phyloP scores from a whole-genome alignment of 1,140 invertebrate genomes.

The Solenopsis fugax region DNA sequence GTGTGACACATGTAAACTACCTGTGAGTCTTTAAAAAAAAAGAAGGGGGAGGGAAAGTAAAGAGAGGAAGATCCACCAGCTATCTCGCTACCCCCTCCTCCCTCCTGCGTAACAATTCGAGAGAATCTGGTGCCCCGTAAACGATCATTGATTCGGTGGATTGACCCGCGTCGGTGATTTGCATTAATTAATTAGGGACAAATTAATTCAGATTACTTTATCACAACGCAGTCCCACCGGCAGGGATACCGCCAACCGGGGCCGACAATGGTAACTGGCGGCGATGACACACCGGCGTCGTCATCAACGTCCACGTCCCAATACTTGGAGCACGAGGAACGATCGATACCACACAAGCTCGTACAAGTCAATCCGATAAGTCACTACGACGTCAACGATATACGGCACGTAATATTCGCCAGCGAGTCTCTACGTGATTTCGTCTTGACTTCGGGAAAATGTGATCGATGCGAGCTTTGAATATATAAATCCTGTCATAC shows the following conservation, averaged over 20 bases:
- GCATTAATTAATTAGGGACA: slow-evolving; percentile 75
- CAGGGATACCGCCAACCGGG: slow-evolving; percentile 42
- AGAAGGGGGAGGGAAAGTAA: slow-evolving; percentile 1
- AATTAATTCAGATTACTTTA: slow-evolving; percentile 80
- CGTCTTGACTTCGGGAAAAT: slow-evolving; percentile 11
- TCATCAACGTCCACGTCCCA: slow-evolving; percentile 67
- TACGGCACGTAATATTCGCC: slow-evolving; percentile 41
- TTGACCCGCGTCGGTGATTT: slow-evolving; percentile 64
- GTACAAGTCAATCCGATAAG: slow-evolving; percentile 74
- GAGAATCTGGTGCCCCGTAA: slow-evolving; percentile 61
- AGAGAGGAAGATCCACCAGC: slow-evolving; percentile 22
- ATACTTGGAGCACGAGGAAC: slow-evolving; percentile 57
- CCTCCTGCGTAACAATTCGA: slow-evolving; percentile 25
- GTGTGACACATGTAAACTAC: slow-evolving; percentile 59
- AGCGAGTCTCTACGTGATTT: slow-evolving; percentile 33
- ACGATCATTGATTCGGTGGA: slow-evolving; percentile 68
- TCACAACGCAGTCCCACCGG: slow-evolving; percentile 61
- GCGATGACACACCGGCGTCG: slow-evolving; percentile 54
- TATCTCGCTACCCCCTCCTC: neutral
- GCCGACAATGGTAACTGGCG: slow-evolving; percentile 59
- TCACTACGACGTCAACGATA: slow-evolving; percentile 62
- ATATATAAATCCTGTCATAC: neutral
- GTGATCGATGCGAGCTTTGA: slow-evolving; percentile 1
- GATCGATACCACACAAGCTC: slow-evolving; percentile 67
- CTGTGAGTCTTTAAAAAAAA: slow-evolving; percentile 45